Evolutionary conservation across 2,113 vertebrate genomes (phyloP).

Genomic region (Meleagris gallopavo): DNA sequence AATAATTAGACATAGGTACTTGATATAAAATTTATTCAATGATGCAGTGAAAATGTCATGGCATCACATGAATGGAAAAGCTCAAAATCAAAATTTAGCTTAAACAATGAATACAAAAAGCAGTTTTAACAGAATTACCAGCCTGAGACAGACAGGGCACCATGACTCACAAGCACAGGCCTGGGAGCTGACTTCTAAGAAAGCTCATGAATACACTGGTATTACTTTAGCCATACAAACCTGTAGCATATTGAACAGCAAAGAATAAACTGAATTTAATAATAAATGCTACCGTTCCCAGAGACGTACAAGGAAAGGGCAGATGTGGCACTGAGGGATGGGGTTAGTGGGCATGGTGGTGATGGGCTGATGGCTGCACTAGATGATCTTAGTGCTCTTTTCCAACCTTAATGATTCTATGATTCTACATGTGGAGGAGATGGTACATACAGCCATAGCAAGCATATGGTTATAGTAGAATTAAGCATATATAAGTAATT

Average conservation of each 20-base stretch:
- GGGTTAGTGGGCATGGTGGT: too few species aligned
- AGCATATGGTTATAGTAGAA: not conserved
- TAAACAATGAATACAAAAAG: not conserved
- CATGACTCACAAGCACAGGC: not conserved
- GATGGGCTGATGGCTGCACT: too few species aligned
- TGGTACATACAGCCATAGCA: not conserved
- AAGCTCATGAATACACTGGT: not conserved
- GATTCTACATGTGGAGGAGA: fast-evolving
- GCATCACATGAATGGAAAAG: not conserved
- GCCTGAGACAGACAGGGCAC: not conserved
- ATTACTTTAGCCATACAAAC: not conserved
- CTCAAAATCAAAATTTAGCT: not conserved
- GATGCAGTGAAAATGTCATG: not conserved
- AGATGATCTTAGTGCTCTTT: too few species aligned
- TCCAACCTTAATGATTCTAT: too few species aligned
- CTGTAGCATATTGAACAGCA: not conserved
- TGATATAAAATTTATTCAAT: not conserved
- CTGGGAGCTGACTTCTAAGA: not conserved
- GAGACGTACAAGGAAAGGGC: too few species aligned
- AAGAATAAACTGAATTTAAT: not conserved
- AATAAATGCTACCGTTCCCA: not conserved
- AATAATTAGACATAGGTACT: fast-evolving
- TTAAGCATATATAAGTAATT: not conserved
- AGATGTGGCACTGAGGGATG: too few species aligned
- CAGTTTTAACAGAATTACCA: not conserved